phyloP scores from a whole-genome alignment of 1,140 invertebrate species.

The Diorhabda sublineata region DNA sequence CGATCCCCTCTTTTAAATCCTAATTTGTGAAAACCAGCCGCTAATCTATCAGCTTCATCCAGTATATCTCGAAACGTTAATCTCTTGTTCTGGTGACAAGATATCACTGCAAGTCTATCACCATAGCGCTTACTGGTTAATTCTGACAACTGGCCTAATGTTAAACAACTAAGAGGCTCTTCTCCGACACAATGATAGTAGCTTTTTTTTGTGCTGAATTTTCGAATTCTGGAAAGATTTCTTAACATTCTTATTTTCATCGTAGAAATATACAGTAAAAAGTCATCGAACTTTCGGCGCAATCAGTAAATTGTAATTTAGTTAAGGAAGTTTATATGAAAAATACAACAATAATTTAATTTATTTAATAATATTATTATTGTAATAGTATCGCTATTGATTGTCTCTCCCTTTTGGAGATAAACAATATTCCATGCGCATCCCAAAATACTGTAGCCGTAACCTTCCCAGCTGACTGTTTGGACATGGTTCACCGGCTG shows the following conservation, averaged over 20 bases:
- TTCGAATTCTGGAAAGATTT: conserved; percentile 6
- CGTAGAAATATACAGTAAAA: too few relatives aligned
- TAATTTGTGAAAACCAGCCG: conserved; percentile 72
- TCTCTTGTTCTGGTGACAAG: conserved; percentile 56
- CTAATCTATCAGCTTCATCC: conserved; percentile 69
- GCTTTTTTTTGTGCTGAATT: conserved; percentile 33
- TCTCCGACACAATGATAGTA: conserved; percentile 54
- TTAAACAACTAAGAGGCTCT: conserved; percentile 55
- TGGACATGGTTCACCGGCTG: too few relatives aligned
- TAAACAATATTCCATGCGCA: too few relatives aligned
- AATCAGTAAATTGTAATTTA: too few relatives aligned
- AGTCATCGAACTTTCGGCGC: too few relatives aligned
- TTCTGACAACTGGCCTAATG: conserved; percentile 60
- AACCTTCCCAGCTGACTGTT: too few relatives aligned
- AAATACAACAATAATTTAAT: too few relatives aligned
- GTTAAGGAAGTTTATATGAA: too few relatives aligned
- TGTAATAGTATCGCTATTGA: too few relatives aligned
- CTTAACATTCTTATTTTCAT: background rate
- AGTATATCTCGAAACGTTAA: conserved; percentile 62
- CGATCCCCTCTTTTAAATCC: conserved; percentile 78
- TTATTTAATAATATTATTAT: too few relatives aligned
- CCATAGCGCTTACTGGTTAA: conserved; percentile 54
- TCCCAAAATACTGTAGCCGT: too few relatives aligned
- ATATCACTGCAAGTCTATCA: conserved; percentile 57
- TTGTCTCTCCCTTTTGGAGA: too few relatives aligned